phyloP scores from a whole-genome alignment of 2,797 vertebrate species.

The Argyrosomus regius region DNA sequence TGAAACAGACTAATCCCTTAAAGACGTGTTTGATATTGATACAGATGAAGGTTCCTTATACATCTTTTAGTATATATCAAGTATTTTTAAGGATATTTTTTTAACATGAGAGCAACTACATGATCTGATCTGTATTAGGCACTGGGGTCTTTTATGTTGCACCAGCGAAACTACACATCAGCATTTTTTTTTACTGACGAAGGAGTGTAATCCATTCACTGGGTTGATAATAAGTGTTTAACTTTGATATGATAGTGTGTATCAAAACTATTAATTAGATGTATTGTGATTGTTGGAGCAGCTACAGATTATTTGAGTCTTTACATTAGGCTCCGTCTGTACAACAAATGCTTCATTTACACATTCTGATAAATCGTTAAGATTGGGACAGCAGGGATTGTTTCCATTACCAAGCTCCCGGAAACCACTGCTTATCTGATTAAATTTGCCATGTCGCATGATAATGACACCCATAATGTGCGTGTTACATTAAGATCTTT shows the following conservation, averaged over 20 bases:
- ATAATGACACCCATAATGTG: conserved; percentile 1
- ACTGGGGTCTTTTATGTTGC: conserved; percentile 3
- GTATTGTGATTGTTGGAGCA: conserved; percentile 11
- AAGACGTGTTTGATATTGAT: neutral
- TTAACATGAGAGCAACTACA: neutral
- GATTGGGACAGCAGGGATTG: conserved; percentile 17
- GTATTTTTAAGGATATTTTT: neutral
- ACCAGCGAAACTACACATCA: neutral
- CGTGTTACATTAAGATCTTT: neutral
- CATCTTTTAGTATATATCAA: neutral
- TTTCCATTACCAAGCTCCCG: conserved; percentile 21
- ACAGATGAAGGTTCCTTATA: neutral
- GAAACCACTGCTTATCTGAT: conserved; percentile 39
- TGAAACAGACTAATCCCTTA: neutral
- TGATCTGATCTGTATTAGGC: neutral
- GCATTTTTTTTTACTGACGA: neutral
- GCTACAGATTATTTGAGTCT: neutral
- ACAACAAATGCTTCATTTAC: conserved; percentile 30
- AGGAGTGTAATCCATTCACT: neutral
- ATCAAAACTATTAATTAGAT: neutral
- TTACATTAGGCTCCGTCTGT: neutral
- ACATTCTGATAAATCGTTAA: conserved; percentile 35
- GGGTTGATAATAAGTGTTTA: neutral
- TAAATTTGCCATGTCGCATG: neutral
- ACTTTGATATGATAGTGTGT: neutral